A percentile compares a stretch with the other conserved stretches of the same genome.
Conservation (phyloP, 1,140 invertebrate genomes). For the Popillia japonica region DNA sequence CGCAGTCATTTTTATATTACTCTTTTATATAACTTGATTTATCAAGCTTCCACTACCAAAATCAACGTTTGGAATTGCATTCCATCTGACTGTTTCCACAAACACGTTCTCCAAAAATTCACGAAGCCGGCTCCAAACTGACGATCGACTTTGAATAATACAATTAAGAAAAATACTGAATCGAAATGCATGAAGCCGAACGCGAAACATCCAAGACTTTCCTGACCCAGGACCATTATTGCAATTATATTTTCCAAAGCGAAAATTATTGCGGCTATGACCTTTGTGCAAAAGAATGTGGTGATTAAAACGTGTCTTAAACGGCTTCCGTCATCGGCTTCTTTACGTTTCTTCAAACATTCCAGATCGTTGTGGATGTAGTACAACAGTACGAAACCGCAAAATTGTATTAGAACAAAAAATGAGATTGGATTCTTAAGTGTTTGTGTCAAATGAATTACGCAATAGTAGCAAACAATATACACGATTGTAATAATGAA, state of each 20-base stretch:
- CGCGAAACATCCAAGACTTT: background rate
- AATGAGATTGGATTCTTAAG: background rate
- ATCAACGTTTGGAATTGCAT: background rate
- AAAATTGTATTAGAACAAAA: background rate
- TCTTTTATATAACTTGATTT: background rate
- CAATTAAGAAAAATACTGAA: background rate
- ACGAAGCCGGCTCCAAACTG: background rate
- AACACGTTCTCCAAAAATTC: background rate
- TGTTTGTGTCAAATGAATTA: background rate
- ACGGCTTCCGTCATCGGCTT: background rate
- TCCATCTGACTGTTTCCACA: background rate
- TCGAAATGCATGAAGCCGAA: background rate
- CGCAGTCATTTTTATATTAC: too few relatives aligned
- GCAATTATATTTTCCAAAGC: background rate
- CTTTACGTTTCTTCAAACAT: background rate
- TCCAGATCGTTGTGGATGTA: background rate
- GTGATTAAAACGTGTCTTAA: background rate
- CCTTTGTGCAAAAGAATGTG: background rate
- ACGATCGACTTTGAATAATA: background rate
- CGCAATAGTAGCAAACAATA: background rate
- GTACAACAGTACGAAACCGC: background rate
- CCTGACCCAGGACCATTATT: background rate
- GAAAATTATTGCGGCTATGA: background rate
- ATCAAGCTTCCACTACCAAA: background rate
- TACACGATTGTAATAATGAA: background rate